phyloP scores from a whole-genome alignment of 2,797 vertebrate genomes.

The Pseudocheirus occidentalis region DNA sequence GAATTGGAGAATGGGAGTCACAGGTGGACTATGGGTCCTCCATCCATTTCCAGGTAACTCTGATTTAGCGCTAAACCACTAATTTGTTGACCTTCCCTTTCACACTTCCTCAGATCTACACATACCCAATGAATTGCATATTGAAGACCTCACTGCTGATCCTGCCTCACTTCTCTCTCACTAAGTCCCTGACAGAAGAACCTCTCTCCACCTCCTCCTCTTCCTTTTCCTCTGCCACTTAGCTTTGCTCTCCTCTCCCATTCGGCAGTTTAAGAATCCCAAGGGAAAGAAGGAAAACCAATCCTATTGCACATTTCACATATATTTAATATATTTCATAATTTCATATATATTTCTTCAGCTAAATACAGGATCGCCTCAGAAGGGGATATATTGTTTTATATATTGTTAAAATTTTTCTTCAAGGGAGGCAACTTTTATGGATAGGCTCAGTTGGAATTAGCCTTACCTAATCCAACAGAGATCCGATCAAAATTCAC shows the following conservation, averaged over 20 bases:
- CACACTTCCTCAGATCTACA: background rate
- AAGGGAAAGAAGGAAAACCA: background rate
- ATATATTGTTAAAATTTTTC: background rate
- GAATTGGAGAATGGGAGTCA: background rate
- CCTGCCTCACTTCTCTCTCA: background rate
- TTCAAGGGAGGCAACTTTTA: background rate
- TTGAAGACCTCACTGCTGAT: background rate
- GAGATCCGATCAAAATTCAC: background rate
- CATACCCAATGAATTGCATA: background rate
- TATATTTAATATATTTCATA: background rate
- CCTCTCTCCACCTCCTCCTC: background rate
- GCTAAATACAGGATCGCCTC: background rate
- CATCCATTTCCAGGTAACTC: background rate
- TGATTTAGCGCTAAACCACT: background rate
- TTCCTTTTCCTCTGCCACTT: background rate
- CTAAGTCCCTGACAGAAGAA: background rate
- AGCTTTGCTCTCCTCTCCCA: background rate
- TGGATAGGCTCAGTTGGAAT: background rate
- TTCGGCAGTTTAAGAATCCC: background rate
- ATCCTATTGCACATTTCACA: background rate
- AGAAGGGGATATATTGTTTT: no score
- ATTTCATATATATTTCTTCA: background rate
- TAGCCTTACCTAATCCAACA: background rate
- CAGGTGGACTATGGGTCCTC: background rate
- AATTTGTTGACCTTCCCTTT: background rate